Base-by-base conservation (phyloP, 2,113 vertebrate genomes). In the Cephalophus harveyi region DNA sequence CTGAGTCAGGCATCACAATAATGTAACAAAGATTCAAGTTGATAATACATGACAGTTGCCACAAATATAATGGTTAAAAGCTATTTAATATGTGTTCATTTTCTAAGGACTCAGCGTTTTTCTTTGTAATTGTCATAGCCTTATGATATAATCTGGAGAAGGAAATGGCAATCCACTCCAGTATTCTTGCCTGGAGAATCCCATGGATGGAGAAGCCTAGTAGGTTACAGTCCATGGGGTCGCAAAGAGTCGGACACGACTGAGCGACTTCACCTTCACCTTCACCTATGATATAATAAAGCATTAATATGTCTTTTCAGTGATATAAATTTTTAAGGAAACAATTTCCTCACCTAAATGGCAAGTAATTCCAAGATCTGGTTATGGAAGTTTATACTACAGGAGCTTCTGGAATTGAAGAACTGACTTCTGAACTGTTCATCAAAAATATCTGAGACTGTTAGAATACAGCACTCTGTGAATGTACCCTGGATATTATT, bases 331-430 rank as follows among this genome's bases (percentile, higher is more conserved):
- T 89, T 84, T 78, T 81, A 79, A 5, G 6, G 81, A 93, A 95
- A 71, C 52, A 55, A 67, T 23, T 64, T 93, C 27, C 33, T 86
- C 57, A 92, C 21, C 60, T 43, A 93, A 79, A 30, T 79, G 74
- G 71, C 52, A 92, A 94, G 64, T 90, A 97, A 93, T 74, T 48
- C 36, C 90, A 93, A 93, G 17, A 91, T 88, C 59, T 52, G 16
- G 19, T 28, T 86, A 54, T 74, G 48, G n/a, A 94, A 91, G n/a
- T 27, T 30, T 36, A 85, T 21, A 19, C 11, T 64, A 89, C n/a
- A 7, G 43, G 43, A 87, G 28, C 36, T 92, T 19, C 27, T 91
- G 5, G 33, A 97, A 93, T 25, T 55, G n/a, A 91, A 94, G 36
- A 92, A 85, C 7, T 91, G 21, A 87, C 74, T 94, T 83, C n/a